A percentile compares a stretch with the other conserved stretches of the same genome.
These are phyloP conservation scores for Propithecus perrieri DNA, from an alignment of 2,797 vertebrate species.

Conservation along the genomic window DNA sequence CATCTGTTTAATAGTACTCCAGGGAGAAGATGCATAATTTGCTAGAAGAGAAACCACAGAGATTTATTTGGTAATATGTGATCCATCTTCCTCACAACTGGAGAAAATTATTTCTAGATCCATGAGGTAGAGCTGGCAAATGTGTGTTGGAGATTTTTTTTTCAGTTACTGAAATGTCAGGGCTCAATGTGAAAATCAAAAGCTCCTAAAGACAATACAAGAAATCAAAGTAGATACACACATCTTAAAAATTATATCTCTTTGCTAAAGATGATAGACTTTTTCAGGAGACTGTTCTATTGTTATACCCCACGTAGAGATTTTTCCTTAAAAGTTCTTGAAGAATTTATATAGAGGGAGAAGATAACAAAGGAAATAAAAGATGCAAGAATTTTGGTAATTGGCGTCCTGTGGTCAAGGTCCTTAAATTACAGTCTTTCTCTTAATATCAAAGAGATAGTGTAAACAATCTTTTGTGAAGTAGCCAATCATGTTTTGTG, in stretches of 20 bases:
- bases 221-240: not conserved
- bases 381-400: not conserved
- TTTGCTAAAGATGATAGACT: conserved; percentile 7
- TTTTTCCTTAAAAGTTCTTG: not conserved
- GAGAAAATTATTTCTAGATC: conserved; percentile 51
- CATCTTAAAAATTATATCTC: not conserved
- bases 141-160: not conserved
- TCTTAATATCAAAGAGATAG: not conserved
- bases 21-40: conserved; percentile 27
- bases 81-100: conserved; percentile 8
- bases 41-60: conserved; percentile 31
- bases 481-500: not conserved
- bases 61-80: conserved; percentile 51
- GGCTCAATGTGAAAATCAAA: not conserved
- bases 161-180: not conserved
- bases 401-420: not conserved
- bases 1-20: conserved; percentile 38
- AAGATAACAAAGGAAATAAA: not conserved
- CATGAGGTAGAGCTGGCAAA: conserved; percentile 12
- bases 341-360: not conserved
- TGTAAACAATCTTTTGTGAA: not conserved
- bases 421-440: not conserved
- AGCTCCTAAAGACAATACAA: not conserved
- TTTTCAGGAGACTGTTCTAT: not conserved
- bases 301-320: not conserved